Conservation (phyloP, 2,113 vertebrate species). For the Ifrita kowaldi region DNA sequence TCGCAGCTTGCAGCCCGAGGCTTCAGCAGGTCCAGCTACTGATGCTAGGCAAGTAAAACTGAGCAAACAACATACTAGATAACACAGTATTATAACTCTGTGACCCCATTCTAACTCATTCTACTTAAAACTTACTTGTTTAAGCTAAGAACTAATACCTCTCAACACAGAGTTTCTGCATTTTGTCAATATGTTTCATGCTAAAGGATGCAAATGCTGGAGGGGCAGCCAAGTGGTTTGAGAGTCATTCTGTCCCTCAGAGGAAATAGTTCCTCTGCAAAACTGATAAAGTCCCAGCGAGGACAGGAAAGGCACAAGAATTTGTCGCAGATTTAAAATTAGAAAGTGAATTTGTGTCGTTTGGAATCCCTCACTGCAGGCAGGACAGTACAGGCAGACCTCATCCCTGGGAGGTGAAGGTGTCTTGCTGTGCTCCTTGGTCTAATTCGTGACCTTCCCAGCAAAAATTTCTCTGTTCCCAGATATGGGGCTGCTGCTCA, state of each 20-base stretch:
- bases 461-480: neutral
- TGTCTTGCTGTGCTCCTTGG: neutral
- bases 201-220: neutral
- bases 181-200: neutral
- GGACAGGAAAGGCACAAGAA: neutral
- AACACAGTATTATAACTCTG: neutral
- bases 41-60: neutral
- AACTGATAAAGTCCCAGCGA: neutral
- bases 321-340: constrained; percentile 9
- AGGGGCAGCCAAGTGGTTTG: neutral
- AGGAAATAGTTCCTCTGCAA: neutral
- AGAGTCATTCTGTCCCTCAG: neutral
- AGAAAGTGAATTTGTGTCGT: neutral
- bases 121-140: neutral
- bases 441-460: neutral
- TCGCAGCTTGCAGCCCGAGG: neutral
- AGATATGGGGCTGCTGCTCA: neutral
- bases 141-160: neutral
- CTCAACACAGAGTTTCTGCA: neutral
- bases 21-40: neutral
- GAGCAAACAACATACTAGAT: neutral
- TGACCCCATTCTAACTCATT: neutral
- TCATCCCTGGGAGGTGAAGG: neutral
- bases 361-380: neutral
- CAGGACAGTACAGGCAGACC: neutral